Percentiles rank a stretch among this genome's conserved stretches.
These are phyloP conservation scores for Enteromius unitaeniatus DNA, from an alignment of 2,797 vertebrate species.

Conservation along the genomic window DNA sequence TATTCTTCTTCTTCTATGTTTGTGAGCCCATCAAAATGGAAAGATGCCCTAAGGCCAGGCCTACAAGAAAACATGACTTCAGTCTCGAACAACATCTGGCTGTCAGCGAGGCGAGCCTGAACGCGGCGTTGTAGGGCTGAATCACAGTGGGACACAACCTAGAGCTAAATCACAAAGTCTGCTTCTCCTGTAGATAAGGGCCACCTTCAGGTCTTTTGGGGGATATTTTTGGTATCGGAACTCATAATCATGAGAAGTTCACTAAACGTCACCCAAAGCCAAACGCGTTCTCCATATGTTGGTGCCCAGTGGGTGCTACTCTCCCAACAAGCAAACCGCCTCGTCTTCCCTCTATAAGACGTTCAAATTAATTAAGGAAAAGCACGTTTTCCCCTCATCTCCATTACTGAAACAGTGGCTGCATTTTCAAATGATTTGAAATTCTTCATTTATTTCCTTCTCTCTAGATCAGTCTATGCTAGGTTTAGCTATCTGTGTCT, in stretches of 20 bases:
- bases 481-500: not conserved
- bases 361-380: constrained; percentile 8
- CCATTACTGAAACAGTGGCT: not conserved
- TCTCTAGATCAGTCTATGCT: not conserved
- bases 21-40: constrained; percentile 14
- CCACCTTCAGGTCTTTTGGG: constrained; percentile 32
- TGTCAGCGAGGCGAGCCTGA: constrained; percentile 11
- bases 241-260: constrained; percentile 43
- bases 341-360: not conserved
- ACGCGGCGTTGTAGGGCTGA: not conserved
- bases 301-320: not conserved
- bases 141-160: constrained; percentile 17
- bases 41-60: constrained; percentile 19
- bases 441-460: not conserved
- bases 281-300: constrained; percentile 33
- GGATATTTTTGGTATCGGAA: constrained; percentile 38
- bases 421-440: not conserved
- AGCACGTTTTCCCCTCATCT: not conserved
- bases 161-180: constrained; percentile 29
- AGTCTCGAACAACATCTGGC: constrained; percentile 35
- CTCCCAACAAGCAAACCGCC: not conserved
- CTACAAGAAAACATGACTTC: constrained; percentile 25
- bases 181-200: constrained; percentile 18
- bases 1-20: constrained; percentile 3
- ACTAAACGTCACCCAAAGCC: constrained; percentile 61